Conservation (phyloP, 2,113 vertebrate species). For the Felis chaus region DNA sequence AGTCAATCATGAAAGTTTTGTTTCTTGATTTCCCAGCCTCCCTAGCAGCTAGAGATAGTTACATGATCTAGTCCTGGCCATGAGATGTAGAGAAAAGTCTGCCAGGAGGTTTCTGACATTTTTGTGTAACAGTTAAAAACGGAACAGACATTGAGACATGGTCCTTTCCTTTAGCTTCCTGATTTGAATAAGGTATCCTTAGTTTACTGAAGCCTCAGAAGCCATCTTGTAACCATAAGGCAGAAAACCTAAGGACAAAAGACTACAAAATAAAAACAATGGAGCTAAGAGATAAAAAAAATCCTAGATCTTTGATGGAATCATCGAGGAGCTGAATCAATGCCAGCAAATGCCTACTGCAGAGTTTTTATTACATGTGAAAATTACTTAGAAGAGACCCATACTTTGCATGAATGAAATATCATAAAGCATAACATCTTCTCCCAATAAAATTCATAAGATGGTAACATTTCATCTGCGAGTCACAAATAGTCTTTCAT, state of each 20-base stretch:
- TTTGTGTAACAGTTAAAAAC: conserved; percentile 1
- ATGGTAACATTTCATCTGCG: background rate
- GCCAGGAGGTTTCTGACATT: background rate
- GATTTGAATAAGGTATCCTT: background rate
- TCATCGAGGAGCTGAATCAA: background rate
- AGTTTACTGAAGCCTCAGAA: background rate
- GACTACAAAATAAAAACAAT: background rate
- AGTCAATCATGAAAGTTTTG: background rate
- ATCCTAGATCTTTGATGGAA: background rate
- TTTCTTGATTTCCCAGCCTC: background rate
- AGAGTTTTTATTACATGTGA: background rate
- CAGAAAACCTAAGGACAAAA: background rate
- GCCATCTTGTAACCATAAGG: background rate
- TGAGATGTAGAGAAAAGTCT: background rate
- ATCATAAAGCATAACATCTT: background rate
- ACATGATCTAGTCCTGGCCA: background rate
- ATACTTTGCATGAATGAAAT: background rate
- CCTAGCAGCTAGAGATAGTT: background rate
- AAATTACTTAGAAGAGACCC: background rate
- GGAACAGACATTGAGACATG: background rate
- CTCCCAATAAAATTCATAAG: background rate
- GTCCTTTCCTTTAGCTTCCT: background rate
- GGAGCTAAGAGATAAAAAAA: background rate
- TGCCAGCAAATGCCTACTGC: background rate
- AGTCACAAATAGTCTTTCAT: background rate